Evolutionary conservation across 2,113 vertebrate species (phyloP).

Genomic region (Variabilichromis moorii): DNA sequence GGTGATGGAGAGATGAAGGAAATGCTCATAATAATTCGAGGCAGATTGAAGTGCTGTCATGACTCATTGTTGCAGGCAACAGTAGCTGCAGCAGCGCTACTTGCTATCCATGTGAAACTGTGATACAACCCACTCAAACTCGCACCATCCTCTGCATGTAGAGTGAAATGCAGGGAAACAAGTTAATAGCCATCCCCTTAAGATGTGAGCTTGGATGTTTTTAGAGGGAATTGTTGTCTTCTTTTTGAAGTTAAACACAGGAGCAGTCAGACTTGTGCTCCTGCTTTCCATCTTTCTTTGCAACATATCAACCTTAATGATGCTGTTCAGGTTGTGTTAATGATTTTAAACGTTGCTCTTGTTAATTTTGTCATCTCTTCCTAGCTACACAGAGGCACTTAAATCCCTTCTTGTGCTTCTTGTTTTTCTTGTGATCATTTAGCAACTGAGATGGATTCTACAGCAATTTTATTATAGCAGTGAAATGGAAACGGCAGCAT

Average conservation of each 20-base stretch:
- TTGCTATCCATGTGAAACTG: slow-evolving; percentile 35
- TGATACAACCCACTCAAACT: slow-evolving; percentile 53
- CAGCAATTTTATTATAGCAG: background rate
- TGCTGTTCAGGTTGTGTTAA: background rate
- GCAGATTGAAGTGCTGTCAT: slow-evolving; percentile 32
- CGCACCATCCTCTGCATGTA: slow-evolving; percentile 36
- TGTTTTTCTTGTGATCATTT: background rate
- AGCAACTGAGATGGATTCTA: background rate
- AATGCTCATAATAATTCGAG: slow-evolving; percentile 11
- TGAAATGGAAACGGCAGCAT: background rate
- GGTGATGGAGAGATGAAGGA: background rate
- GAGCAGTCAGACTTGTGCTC: background rate
- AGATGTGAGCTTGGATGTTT: background rate
- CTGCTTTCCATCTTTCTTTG: background rate
- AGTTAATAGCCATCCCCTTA: background rate
- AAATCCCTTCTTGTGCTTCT: background rate
- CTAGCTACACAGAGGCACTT: background rate
- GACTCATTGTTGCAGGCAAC: slow-evolving; percentile 57
- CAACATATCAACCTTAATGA: background rate
- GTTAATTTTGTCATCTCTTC: background rate
- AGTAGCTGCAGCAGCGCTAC: background rate
- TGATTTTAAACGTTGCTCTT: background rate
- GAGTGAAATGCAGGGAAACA: background rate
- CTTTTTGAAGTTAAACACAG: background rate
- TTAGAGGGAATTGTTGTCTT: background rate